A percentile compares a stretch with the other conserved stretches of the same genome.
Evolutionary conservation across 2,113 vertebrate genomes (phyloP).

Genomic region (Prunella fulvescens): DNA sequence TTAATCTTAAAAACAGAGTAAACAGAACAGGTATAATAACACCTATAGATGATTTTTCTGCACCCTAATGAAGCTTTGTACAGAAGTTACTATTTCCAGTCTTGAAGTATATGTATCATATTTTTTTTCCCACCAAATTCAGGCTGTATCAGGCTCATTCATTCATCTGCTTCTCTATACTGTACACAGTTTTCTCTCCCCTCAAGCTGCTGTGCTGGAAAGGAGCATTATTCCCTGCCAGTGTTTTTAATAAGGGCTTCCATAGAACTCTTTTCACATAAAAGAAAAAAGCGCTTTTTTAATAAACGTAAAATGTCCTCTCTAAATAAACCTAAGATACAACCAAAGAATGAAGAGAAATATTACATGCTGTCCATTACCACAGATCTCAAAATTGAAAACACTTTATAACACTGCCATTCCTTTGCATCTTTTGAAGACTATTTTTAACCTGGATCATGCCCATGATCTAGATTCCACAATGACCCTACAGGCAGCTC

Average conservation of each 20-base stretch:
- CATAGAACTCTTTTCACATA: not conserved
- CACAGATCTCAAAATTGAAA: not conserved
- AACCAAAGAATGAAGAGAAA: not conserved
- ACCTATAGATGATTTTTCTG: not conserved
- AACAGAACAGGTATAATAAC: not conserved
- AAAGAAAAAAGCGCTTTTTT: not conserved
- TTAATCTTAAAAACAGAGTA: not conserved
- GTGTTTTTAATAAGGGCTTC: not conserved
- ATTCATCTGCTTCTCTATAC: not conserved
- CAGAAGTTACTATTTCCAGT: not conserved
- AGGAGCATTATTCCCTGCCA: not conserved
- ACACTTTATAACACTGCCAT: not conserved
- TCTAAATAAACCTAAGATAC: not conserved
- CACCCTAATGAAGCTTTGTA: not conserved
- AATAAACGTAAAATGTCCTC: not conserved
- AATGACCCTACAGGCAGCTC: not conserved
- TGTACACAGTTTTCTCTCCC: not conserved
- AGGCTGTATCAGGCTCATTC: not conserved
- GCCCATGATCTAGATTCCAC: not conserved
- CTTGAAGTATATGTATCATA: not conserved
- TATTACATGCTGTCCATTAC: not conserved
- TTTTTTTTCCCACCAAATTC: not conserved
- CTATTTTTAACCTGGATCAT: not conserved
- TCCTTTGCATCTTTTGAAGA: not conserved
- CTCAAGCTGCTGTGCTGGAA: not conserved